Base-by-base conservation (phyloP, 2,113 vertebrate species). In the Mormoops blainvillei region DNA sequence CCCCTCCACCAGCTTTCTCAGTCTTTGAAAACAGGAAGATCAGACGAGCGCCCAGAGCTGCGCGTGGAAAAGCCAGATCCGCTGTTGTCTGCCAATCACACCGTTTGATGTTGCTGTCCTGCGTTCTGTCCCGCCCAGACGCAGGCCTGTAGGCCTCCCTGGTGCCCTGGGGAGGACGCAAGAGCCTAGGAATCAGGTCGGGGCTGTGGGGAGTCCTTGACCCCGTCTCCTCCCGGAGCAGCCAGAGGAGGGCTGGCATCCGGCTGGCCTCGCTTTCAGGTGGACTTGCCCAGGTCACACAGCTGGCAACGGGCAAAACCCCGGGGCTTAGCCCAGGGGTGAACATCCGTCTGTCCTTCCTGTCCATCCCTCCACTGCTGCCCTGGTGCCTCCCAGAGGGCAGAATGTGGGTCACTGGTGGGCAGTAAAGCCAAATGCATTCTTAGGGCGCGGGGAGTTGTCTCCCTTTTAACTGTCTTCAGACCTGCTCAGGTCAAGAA, bases 61-160 rank as follows among this genome's bases (percentile, higher is more conserved):
- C 52, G 5, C 1, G 20, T 0, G 38, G 43, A 76, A 28, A 65
- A 83, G 70, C 36, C 58, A 4, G 6, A 20, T 8, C 13, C 1
- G 0, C 9, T 0, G 5, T 20, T 0, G 24, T 50, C 76, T 43
- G 92, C 50, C 33, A 52, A 43, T 12, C 2, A 0, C 15, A 4
- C 15, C n/a, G 67, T 83, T 11, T 18, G 48, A 38, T 14, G 15
- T 28, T 3, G 4, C 10, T 14, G 4, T 11, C 67, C 67, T 1
- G 0, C 14, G 41, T 78, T 11, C 18, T 14, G 43, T 18, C 86
- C 58, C 52, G 82, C 45, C 68, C 43, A 16, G 19, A 12, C 0
- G 28, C 0, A 61, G 56, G 24, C 24, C 24, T 28, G 13, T 16
- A 18, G 56, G n/a, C 78, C 43, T 48, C 45, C 80, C 56, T 15